Percentiles rank a stretch among this genome's conserved stretches.
These are phyloP conservation scores for Grallaria varia DNA, from an alignment of 2,113 vertebrate genomes.

Conservation along the genomic window DNA sequence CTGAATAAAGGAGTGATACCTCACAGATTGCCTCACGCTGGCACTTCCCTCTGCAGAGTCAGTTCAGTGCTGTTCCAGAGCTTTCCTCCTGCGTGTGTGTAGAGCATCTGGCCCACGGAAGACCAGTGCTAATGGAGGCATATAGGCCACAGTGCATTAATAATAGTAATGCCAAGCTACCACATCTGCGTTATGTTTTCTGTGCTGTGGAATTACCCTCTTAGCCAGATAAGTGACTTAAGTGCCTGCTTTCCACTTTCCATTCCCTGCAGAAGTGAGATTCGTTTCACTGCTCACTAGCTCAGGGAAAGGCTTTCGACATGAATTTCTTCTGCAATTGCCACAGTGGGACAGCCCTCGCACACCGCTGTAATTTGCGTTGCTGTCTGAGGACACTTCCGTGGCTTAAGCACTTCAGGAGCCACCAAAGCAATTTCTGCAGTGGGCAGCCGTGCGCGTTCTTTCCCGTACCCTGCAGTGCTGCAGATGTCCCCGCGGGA, in stretches of 20 bases:
- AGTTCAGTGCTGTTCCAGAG: background rate
- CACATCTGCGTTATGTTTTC: background rate
- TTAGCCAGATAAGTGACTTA: background rate
- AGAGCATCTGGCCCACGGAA: fast-evolving
- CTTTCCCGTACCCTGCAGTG: background rate
- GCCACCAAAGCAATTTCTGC: constrained; percentile 47
- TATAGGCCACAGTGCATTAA: background rate
- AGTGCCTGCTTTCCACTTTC: background rate
- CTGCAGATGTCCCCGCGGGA: background rate
- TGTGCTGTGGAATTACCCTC: background rate
- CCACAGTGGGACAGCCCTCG: background rate
- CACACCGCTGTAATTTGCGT: background rate
- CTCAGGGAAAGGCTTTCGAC: constrained; percentile 8
- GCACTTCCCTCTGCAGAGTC: background rate
- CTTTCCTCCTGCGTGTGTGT: background rate
- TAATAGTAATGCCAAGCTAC: background rate
- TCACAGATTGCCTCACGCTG: background rate
- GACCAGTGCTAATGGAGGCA: background rate
- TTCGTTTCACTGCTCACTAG: constrained; percentile 38
- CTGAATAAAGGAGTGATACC: background rate
- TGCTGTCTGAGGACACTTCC: constrained; percentile 31
- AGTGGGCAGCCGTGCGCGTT: background rate
- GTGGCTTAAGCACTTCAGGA: constrained; percentile 23
- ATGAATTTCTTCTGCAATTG: constrained; percentile 28
- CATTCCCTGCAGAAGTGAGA: background rate